These are phyloP conservation scores for Cerastoderma edule DNA, from an alignment of 2,888 invertebrate genomes.

Conservation along the genomic window DNA sequence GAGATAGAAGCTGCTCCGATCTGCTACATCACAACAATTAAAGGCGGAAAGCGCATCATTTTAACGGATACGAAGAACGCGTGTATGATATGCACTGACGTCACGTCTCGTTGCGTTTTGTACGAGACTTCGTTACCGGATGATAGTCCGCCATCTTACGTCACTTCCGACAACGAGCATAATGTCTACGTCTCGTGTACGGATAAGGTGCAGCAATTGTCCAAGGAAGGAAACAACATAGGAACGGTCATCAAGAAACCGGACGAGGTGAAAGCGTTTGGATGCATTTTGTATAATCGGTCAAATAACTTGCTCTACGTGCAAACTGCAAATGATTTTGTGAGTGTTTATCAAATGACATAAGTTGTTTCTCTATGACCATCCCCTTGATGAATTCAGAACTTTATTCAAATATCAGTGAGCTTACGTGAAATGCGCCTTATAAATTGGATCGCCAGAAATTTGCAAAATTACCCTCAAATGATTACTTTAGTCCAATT, in stretches of 20 bases:
- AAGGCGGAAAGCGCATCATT: slow-evolving; percentile 36
- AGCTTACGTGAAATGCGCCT: too few species aligned
- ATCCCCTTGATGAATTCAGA: too few species aligned
- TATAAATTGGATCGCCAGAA: too few species aligned
- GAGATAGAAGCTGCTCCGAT: slow-evolving; percentile 35
- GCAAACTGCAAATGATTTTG: slow-evolving; percentile 32
- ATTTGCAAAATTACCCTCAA: too few species aligned
- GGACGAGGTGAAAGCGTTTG: slow-evolving; percentile 20
- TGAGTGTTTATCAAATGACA: slow-evolving; percentile 36
- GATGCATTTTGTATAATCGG: slow-evolving; percentile 37
- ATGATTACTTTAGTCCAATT: too few species aligned
- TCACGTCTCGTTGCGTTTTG: slow-evolving; percentile 32
- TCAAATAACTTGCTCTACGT: slow-evolving; percentile 35
- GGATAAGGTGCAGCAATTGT: slow-evolving; percentile 35
- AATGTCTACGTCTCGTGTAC: slow-evolving; percentile 41
- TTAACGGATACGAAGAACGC: slow-evolving; percentile 46
- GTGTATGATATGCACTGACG: slow-evolving; percentile 47
- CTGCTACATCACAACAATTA: slow-evolving; percentile 39
- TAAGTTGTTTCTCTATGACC: too few species aligned
- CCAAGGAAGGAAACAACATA: slow-evolving; percentile 30
- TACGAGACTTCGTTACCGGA: slow-evolving; percentile 32
- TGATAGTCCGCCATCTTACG: slow-evolving; percentile 18
- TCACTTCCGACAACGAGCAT: slow-evolving; percentile 45
- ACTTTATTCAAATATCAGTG: too few species aligned
- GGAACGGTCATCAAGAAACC: slow-evolving; percentile 31